phyloP scores from a whole-genome alignment of 1,140 invertebrate genomes.

The Dryas iulia region DNA sequence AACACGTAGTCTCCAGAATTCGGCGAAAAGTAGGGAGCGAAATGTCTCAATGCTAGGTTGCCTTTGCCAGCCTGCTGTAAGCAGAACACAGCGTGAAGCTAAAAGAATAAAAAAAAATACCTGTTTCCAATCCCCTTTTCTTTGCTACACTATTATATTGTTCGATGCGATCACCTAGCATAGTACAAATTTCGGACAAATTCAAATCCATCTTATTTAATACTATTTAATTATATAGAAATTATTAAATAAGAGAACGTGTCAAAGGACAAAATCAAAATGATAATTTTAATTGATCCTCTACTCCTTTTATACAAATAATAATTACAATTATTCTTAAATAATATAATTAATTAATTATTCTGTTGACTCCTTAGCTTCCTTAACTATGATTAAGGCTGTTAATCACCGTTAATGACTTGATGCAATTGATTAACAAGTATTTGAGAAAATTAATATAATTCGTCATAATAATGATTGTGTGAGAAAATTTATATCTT shows the following conservation, averaged over 20 bases:
- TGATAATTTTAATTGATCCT: not conserved
- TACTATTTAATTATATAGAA: not conserved
- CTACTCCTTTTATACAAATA: not conserved
- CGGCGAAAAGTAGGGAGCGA: too few relatives aligned
- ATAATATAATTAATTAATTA: not conserved
- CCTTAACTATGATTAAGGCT: not conserved
- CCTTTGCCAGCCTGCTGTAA: too few relatives aligned
- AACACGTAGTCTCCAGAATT: too few relatives aligned
- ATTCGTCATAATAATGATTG: too few relatives aligned
- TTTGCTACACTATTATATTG: conserved; percentile 13
- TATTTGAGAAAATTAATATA: too few relatives aligned
- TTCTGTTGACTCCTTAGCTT: not conserved
- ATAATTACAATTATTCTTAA: not conserved
- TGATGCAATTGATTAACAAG: too few relatives aligned
- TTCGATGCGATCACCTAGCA: conserved; percentile 18
- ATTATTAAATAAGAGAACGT: too few relatives aligned
- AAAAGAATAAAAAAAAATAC: conserved; percentile 1
- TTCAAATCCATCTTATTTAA: conserved; percentile 18
- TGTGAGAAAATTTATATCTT: too few relatives aligned
- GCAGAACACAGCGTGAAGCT: too few relatives aligned
- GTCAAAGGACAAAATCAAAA: not conserved
- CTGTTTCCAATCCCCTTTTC: conserved; percentile 19
- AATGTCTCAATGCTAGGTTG: too few relatives aligned
- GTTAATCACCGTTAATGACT: not conserved
- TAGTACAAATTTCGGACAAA: conserved; percentile 24